Conservation (phyloP, 2,113 vertebrate genomes). For the Passer montanus region DNA sequence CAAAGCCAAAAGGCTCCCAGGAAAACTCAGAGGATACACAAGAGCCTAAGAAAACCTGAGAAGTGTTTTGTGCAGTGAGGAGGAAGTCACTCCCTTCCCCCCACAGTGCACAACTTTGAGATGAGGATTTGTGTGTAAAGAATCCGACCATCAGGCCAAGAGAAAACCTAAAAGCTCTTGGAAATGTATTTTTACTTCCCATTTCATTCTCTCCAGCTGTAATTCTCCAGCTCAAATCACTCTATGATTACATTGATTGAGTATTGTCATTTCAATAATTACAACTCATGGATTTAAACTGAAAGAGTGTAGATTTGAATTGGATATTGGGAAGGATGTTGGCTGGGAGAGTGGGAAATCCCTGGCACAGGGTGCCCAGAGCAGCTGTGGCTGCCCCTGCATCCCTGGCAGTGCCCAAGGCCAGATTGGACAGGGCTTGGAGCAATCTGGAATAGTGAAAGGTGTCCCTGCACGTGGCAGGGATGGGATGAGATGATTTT, state of each 20-base stretch:
- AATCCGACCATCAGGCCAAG: not conserved
- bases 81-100: not conserved
- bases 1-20: not conserved
- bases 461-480: not conserved
- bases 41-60: not conserved
- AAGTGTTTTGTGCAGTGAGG: not conserved
- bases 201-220: not conserved
- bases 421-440: not conserved
- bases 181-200: not conserved
- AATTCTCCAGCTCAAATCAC: not conserved
- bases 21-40: not conserved
- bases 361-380: not conserved
- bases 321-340: not conserved
- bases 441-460: rapidly evolving
- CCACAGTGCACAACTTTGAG: not conserved
- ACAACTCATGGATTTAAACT: not conserved
- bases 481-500: not conserved
- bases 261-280: not conserved
- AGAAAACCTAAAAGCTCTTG: not conserved
- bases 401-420: not conserved
- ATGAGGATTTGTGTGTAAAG: not conserved
- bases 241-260: not conserved
- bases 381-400: not conserved
- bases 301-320: not conserved
- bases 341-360: rapidly evolving